Evolutionary conservation across 2,888 invertebrate genomes (phyloP).

Genomic region (Diplolepis rosae): DNA sequence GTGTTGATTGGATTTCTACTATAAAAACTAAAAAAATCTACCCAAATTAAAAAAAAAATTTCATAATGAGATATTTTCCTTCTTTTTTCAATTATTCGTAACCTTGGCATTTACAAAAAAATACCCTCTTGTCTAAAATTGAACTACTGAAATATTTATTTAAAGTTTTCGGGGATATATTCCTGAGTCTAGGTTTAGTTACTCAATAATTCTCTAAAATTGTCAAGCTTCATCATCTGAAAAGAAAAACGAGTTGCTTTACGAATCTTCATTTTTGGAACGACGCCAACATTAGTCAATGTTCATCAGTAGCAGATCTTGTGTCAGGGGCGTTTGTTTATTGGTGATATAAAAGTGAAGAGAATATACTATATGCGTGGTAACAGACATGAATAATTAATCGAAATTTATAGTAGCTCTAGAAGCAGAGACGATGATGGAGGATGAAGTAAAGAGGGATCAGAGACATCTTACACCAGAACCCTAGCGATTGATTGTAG

Average conservation of each 20-base stretch:
- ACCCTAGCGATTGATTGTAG: slow-evolving; percentile 46
- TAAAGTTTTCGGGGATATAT: too few relatives aligned
- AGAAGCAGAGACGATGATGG: slow-evolving; percentile 33
- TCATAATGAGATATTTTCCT: too few relatives aligned
- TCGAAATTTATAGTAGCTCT: slow-evolving; percentile 40
- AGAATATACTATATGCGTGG: background rate
- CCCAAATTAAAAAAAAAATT: too few relatives aligned
- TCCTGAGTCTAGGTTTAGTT: too few relatives aligned
- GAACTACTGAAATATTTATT: too few relatives aligned
- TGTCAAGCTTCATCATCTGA: background rate
- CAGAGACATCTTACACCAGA: background rate
- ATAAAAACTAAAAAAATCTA: background rate
- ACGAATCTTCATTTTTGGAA: background rate
- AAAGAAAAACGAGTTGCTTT: background rate
- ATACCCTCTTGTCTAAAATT: too few relatives aligned
- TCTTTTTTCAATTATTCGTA: too few relatives aligned
- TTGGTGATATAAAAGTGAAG: slow-evolving; percentile 46
- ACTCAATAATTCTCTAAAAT: too few relatives aligned
- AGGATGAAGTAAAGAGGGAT: slow-evolving; percentile 27
- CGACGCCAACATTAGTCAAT: background rate
- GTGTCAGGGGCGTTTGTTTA: slow-evolving; percentile 41
- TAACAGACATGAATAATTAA: slow-evolving; percentile 48
- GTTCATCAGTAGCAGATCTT: background rate
- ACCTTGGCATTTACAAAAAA: too few relatives aligned
- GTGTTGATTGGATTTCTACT: slow-evolving; percentile 6